A percentile compares a stretch with the other conserved stretches of the same genome.
Evolutionary conservation across 2,113 vertebrate species (phyloP).

Genomic region (Tupaia chinensis): DNA sequence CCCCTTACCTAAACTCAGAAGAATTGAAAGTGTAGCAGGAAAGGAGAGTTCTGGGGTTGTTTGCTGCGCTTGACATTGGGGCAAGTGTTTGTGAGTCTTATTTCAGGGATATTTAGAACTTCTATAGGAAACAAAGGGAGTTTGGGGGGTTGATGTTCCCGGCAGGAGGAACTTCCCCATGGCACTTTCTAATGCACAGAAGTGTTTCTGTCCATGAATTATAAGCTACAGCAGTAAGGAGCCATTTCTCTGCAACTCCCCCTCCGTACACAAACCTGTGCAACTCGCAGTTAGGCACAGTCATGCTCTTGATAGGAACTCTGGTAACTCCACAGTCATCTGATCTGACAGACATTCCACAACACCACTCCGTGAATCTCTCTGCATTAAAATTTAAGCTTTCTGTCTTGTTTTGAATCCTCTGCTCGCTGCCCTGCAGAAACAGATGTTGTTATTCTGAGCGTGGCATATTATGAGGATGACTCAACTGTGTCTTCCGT

Average conservation of each 20-base stretch:
- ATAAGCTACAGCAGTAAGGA: not conserved
- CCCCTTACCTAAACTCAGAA: not conserved
- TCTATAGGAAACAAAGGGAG: not conserved
- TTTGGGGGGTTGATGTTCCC: not conserved
- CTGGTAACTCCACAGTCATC: too few relatives aligned
- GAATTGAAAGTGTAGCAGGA: not conserved
- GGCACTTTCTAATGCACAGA: not conserved
- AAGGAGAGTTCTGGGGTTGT: not conserved
- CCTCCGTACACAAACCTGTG: not conserved
- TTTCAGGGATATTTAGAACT: not conserved
- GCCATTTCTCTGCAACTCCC: not conserved
- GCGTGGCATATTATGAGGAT: constrained; percentile 74
- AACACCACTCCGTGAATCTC: constrained; percentile 17
- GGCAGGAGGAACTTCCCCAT: too few relatives aligned
- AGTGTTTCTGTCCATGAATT: not conserved
- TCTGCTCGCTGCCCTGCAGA: constrained; percentile 13
- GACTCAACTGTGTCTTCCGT: constrained; percentile 42
- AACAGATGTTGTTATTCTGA: constrained; percentile 76
- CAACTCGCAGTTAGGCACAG: not conserved
- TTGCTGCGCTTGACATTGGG: not conserved
- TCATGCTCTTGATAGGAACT: not conserved
- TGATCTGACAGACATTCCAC: not conserved
- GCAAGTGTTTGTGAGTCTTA: not conserved
- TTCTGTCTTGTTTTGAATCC: constrained; percentile 68
- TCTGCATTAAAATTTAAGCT: constrained; percentile 58